Conservation (phyloP, 2,113 vertebrate genomes). For the Probosciger aterrimus region DNA sequence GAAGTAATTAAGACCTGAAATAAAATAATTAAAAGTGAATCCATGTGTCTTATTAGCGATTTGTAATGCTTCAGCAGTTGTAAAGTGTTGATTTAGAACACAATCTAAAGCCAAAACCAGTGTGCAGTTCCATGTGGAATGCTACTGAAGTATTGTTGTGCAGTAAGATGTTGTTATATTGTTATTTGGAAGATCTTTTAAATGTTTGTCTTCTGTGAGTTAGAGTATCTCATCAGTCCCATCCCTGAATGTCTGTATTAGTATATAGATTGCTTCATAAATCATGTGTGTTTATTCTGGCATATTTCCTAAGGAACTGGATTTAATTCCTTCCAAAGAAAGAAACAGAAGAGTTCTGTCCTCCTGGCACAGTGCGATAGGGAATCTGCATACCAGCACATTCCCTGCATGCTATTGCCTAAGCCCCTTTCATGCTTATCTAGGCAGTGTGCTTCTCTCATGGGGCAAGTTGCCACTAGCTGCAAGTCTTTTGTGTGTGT, state of each 20-base stretch:
- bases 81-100: neutral
- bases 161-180: neutral
- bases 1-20: neutral
- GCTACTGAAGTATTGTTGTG: neutral
- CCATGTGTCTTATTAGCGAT: neutral
- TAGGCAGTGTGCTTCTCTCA: neutral
- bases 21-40: neutral
- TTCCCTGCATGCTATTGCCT: neutral
- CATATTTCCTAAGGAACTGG: constrained; percentile 1
- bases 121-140: neutral
- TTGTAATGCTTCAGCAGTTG: neutral
- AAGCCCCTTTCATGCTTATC: neutral
- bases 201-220: neutral
- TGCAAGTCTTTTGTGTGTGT: neutral
- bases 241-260: neutral
- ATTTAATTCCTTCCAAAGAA: constrained; percentile 9
- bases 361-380: neutral
- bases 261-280: neutral
- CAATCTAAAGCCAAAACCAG: neutral
- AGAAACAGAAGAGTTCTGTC: neutral
- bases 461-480: neutral
- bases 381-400: neutral
- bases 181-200: neutral
- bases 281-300: constrained; percentile 40
- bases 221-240: neutral